Evolutionary conservation across 1,140 invertebrate genomes (phyloP), one percentile per base, ranked within the genome.

Genomic region (Venturia canescens): DNA sequence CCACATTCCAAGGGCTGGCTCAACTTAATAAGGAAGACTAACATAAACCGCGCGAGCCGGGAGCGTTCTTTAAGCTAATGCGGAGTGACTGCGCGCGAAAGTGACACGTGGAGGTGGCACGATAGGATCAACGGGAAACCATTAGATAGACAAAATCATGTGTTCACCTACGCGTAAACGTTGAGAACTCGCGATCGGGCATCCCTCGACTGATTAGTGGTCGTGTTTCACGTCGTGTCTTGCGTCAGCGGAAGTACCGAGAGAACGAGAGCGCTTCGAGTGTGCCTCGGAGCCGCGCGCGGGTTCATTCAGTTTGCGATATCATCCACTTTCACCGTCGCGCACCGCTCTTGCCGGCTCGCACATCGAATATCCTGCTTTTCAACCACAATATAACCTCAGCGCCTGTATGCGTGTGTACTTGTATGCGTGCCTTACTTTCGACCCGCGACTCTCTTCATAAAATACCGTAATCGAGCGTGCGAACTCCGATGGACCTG

Each of bases 181-280:
- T 48, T 5, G 21, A 48, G 31, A 34, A 13, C 38, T 44, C 38
- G 38, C 38, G 63, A 69, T 18, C 16, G 29, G 18, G 18, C 26
- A 31, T 69, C 27, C 16, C 27, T 29, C 67, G 67, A 48, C 34
- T 23, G n/a, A 18, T n/a, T 72, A 18, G 31, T 21, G 31, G 38
- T 79, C 66, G 50, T 50, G 48, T 50, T 26, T 21, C 18, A 23
- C 38, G 21, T 23, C 5, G 44, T 27, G 60, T 53, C 75, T 81
- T 81, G 80, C 80, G 80, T 81, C 80, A 81, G 75, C 75, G 80
- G 80, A 81, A 78, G 53, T 78, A 48, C 50, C 18, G n/a, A 48
- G 53, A 76, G 53, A 77, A 60, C 31, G 75, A 77, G 57, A 29
- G 27, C 57, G 53, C 27, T 34, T 53, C 18, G 50, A 44, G 75